phyloP scores from a whole-genome alignment of 2,888 invertebrate genomes.

The Aporophyla nigra region DNA sequence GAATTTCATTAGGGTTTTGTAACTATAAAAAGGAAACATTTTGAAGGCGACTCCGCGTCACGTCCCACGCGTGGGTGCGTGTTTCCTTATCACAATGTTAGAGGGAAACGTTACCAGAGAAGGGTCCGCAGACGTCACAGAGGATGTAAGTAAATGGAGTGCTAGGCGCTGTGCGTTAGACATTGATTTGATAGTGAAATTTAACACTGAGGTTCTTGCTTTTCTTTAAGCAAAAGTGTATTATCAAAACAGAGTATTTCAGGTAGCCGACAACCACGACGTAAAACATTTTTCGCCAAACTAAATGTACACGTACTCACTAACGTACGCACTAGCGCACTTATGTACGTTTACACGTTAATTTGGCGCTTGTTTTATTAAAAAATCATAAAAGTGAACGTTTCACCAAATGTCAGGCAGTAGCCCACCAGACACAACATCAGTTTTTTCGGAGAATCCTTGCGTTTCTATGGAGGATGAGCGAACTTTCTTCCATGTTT shows the following conservation, averaged over 20 bases:
- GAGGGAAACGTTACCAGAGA: constrained; percentile 23
- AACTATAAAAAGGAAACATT: constrained; percentile 9
- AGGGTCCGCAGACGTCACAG: not conserved
- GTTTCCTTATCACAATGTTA: constrained; percentile 42
- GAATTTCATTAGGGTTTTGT: constrained; percentile 9
- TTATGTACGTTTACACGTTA: too few relatives aligned
- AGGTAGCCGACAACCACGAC: not conserved
- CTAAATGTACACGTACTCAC: too few relatives aligned
- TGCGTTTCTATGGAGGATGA: too few relatives aligned
- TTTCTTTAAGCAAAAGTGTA: not conserved
- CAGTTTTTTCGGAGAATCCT: too few relatives aligned
- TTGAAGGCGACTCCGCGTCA: not conserved
- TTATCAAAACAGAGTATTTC: too few relatives aligned
- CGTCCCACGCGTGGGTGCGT: constrained; percentile 20
- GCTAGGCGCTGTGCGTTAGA: not conserved
- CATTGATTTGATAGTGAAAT: not conserved
- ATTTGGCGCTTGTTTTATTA: too few relatives aligned
- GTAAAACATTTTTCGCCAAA: not conserved
- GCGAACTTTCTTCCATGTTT: too few relatives aligned
- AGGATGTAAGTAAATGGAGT: constrained; percentile 9
- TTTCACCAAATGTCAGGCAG: too few relatives aligned
- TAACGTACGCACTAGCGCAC: too few relatives aligned
- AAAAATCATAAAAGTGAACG: too few relatives aligned
- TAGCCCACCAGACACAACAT: too few relatives aligned
- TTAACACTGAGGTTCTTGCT: too few relatives aligned